Conservation (phyloP, 2,888 invertebrate species). For the Ischnus inquisitorius region DNA sequence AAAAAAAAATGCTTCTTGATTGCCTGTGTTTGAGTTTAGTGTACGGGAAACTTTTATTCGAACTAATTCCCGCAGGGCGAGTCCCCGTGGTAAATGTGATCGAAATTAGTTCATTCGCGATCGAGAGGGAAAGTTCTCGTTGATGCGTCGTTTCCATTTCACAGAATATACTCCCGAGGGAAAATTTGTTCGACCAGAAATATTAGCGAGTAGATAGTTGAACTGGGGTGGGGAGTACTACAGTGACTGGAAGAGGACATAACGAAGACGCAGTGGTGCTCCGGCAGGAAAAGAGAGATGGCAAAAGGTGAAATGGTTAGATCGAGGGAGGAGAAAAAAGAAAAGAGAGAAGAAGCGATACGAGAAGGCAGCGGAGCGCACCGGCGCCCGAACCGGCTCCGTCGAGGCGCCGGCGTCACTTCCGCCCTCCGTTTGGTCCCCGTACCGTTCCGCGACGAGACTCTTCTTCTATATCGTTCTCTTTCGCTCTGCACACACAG, state of each 20-base stretch:
- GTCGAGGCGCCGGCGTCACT: slow-evolving; percentile 85
- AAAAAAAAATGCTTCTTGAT: not conserved
- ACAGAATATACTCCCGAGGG: slow-evolving; percentile 27
- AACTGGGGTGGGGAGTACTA: slow-evolving; percentile 44
- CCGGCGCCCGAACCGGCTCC: slow-evolving; percentile 85
- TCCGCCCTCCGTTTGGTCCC: slow-evolving; percentile 79
- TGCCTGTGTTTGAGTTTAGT: not conserved
- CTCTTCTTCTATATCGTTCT: slow-evolving; percentile 62
- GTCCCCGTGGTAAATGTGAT: slow-evolving; percentile 9
- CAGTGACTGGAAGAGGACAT: slow-evolving; percentile 83
- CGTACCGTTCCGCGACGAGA: slow-evolving; percentile 66
- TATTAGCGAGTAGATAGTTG: slow-evolving; percentile 74
- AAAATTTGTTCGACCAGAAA: slow-evolving; percentile 71
- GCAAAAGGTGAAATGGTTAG: slow-evolving; percentile 58
- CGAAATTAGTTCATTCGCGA: slow-evolving; percentile 33
- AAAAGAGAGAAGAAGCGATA: slow-evolving; percentile 77
- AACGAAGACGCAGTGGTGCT: slow-evolving; percentile 83
- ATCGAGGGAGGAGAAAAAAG: slow-evolving; percentile 46
- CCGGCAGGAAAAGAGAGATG: slow-evolving; percentile 73
- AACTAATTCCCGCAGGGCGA: slow-evolving; percentile 42
- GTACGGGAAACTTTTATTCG: slow-evolving; percentile 56
- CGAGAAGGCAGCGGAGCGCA: slow-evolving; percentile 84
- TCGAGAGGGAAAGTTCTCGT: slow-evolving; percentile 39
- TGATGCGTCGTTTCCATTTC: slow-evolving; percentile 12
- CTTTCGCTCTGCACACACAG: slow-evolving; percentile 66